Conservation (phyloP, 2,797 vertebrate species). For the Chromobotia macracanthus region DNA sequence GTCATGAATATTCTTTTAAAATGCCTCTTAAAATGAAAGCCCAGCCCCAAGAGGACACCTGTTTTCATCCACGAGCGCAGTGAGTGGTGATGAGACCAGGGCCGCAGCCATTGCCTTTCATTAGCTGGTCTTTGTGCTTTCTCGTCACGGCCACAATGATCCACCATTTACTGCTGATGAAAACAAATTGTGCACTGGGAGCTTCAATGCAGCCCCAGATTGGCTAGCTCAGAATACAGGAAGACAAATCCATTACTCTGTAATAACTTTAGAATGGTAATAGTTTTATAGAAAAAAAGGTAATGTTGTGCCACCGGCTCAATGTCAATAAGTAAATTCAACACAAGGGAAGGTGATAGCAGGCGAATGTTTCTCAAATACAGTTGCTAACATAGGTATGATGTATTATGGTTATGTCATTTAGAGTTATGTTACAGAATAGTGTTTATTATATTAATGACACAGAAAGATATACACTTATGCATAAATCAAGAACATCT, state of each 20-base stretch:
- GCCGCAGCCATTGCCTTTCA: constrained; percentile 62
- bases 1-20: constrained; percentile 83
- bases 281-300: constrained; percentile 43
- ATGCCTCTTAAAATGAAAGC: constrained; percentile 57
- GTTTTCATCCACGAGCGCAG: constrained; percentile 55
- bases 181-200: constrained; percentile 63
- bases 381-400: neutral
- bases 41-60: constrained; percentile 55
- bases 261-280: constrained; percentile 58
- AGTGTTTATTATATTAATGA: neutral
- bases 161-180: constrained; percentile 64
- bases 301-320: constrained; percentile 15
- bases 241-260: constrained; percentile 52
- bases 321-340: constrained; percentile 21
- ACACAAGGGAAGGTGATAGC: constrained; percentile 13
- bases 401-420: neutral
- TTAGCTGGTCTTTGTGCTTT: constrained; percentile 62
- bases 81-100: constrained; percentile 53
- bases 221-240: constrained; percentile 50
- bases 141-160: constrained; percentile 60
- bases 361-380: neutral
- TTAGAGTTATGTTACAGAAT: neutral
- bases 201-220: constrained; percentile 58
- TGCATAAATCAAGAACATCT: neutral
- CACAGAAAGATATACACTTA: neutral